Evolutionary conservation across 2,888 invertebrate genomes (phyloP).

Genomic region (Acrobasis consociella): DNA sequence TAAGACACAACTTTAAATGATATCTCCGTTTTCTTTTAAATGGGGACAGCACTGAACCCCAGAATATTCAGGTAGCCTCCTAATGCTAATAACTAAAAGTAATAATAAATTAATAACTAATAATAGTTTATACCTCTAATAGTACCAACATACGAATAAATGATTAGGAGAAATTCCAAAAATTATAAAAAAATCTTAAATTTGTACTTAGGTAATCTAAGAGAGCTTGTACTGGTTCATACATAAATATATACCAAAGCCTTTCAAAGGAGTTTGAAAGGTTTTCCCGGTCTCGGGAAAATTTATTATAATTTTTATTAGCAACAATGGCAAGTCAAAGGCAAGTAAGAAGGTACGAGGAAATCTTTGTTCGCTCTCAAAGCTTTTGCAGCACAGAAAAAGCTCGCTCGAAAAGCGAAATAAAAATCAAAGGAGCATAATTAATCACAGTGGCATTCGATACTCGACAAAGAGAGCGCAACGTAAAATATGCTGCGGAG

Average conservation of each 20-base stretch:
- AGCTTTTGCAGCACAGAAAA: conserved; percentile 11
- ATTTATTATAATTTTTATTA: neutral
- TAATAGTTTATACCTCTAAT: too few species aligned
- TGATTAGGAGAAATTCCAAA: too few species aligned
- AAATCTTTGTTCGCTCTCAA: conserved; percentile 18
- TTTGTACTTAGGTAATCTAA: too few species aligned
- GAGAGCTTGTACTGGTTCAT: neutral
- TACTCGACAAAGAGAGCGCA: conserved; percentile 20
- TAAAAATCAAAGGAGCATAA: conserved; percentile 31
- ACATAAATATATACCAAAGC: neutral
- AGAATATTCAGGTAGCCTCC: too few species aligned
- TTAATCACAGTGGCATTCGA: conserved; percentile 23
- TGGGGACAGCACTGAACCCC: too few species aligned
- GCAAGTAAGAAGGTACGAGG: neutral
- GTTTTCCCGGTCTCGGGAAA: neutral
- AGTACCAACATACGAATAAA: too few species aligned
- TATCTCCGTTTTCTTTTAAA: too few species aligned
- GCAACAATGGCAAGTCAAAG: neutral
- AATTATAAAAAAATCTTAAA: too few species aligned
- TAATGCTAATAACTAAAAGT: too few species aligned
- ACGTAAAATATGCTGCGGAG: conserved; percentile 21
- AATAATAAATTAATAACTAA: too few species aligned
- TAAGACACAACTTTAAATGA: too few species aligned
- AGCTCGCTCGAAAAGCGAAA: conserved; percentile 12
- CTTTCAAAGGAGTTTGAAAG: neutral